phyloP scores from a whole-genome alignment of 2,888 invertebrate species.

The Coenonympha glycerion region DNA sequence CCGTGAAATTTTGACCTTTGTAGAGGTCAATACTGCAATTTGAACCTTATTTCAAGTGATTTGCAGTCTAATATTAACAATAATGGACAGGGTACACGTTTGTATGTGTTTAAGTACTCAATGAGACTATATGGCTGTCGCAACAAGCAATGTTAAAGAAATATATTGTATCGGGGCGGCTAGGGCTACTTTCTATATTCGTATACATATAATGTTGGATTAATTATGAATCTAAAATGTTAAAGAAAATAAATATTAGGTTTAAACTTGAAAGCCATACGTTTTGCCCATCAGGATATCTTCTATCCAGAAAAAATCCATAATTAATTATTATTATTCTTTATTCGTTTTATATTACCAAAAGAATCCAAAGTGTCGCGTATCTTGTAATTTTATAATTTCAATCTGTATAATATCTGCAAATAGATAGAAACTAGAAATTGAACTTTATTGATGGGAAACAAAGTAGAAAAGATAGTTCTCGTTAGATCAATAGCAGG shows the following conservation, averaged over 20 bases:
- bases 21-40: neutral
- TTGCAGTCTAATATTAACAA: constrained; percentile 8
- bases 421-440: neutral
- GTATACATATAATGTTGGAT: no score
- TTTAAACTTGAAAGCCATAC: no score
- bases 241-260: no score
- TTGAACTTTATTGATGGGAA: neutral
- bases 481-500: neutral
- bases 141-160: neutral
- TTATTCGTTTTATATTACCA: neutral
- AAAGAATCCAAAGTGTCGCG: neutral
- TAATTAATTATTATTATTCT: no score
- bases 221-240: no score
- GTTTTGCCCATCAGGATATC: no score
- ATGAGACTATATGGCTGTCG: constrained; percentile 26
- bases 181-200: no score
- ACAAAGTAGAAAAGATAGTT: neutral
- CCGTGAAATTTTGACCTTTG: no score
- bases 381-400: neutral
- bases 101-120: constrained; percentile 23
- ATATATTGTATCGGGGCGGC: no score
- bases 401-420: neutral
- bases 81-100: constrained; percentile 3
- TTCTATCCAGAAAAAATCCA: no score
- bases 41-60: constrained; percentile 4